Base-by-base conservation (phyloP, 2,888 invertebrate species). In the Ophion ventricosus region DNA sequence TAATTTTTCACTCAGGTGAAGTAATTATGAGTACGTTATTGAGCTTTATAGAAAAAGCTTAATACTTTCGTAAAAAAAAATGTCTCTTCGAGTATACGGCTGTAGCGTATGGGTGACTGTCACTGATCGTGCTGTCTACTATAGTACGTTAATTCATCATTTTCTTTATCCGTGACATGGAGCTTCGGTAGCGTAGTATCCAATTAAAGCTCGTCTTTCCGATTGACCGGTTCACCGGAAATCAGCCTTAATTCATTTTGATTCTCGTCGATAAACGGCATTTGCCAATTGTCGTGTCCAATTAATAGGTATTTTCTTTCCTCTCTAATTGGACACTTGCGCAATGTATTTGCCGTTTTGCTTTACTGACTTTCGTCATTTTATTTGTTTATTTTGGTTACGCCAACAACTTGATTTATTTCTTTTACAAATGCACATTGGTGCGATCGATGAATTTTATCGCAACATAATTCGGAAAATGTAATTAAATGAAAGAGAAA, bases 311-410 rank as follows among this genome's bases (percentile, higher is more conserved):
- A 23, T 23, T 25, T 25, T 26, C 7, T 49, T 23, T 25, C 7
- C 43, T 29, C 43, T 67, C 23, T 43, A 49, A 67, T 67, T 67
- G 43, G 43, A 43, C 40, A 67, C 66, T 43, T 67, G 23, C 25
- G 43, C 25, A 43, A 67, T 43, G 40, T 14, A 43, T 67, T 43
- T 14, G 66, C 8, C 23, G 14, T 23, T 40, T 35, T 14, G 25
- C 23, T 1, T 14, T 1, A 1, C 40, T 2, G 26, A 61, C 17
- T 35, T 64, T 64, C 29, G 8, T 2, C 1, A 25, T 17, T 67
- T 17, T 25, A 17, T 43, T 17, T 17, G 49, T 43, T 66, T 23
- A 17, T 23, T 66, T 43, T 25, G 23, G 14, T 67, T 25, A n/a
- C 7, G 67, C 14, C 14, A 11, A 25, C n/a, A 11, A 43, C 43